Base-by-base conservation (phyloP, 2,797 vertebrate genomes). In the Ibycter americanus region DNA sequence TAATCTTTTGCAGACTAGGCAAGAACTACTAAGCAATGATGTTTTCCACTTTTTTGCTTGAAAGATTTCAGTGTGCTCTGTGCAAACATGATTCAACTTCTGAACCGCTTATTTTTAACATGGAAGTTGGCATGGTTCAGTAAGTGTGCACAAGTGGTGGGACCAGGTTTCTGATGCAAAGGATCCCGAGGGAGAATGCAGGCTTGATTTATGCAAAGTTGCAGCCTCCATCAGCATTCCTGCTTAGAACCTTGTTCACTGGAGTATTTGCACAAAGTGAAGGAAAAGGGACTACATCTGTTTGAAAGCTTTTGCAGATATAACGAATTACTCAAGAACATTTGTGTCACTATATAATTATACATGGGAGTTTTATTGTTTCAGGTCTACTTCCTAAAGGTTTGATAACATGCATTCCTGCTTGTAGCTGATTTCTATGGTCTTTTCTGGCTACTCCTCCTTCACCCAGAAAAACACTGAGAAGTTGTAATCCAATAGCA, bases 401-500 rank as follows among this genome's bases (percentile, higher is more conserved):
- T 54, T 73, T 82, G 59, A 29, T 31, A 59, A 73, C 26, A 84
- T 1, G 31, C 54, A 40, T 31, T 76, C 25, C 52, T 89, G 42
- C 61, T 78, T 72, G 54, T 51, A 80, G 91, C 61, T 89, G 31
- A 62, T 88, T 95, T 82, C 47, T 83, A 5, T 46, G 65, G 58
- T 42, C 67, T 63, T 56, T 63, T 56, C 51, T 86, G 73, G 77
- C 85, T 93, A 51, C 49, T 86, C 59, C 32, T 87, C 42, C 65
- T 91, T 76, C 42, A 68, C 36, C 0, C 6, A 34, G 58, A 91
- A 82, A 83, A 95, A 66, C 56, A 67, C 21, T 22, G 42, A 25
- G 68, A 95, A 83, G 8, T 52, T 79, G 65, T 93, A 95, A 96
- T 88, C 86, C 93, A 90, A 93, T 62, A 87, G 66, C 51, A 90